Evolutionary conservation across 2,888 invertebrate genomes (phyloP).

Genomic region (Patella pellucida): DNA sequence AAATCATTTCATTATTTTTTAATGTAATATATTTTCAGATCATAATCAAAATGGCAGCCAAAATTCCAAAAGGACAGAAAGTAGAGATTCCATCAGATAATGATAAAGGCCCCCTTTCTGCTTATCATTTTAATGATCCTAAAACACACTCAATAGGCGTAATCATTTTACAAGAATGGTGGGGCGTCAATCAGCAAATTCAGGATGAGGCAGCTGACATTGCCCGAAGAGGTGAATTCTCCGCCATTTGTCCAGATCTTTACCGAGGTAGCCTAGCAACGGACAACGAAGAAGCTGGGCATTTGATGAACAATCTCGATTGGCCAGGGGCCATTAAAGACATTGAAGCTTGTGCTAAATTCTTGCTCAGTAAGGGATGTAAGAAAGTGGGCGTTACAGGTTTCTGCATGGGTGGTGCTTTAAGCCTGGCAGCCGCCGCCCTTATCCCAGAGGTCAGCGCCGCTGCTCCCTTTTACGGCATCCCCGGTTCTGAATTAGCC

Average conservation of each 20-base stretch:
- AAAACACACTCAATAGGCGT: slow-evolving; percentile 37
- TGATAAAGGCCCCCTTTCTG: background rate
- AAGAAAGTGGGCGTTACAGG: slow-evolving; percentile 65
- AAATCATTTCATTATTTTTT: too few relatives aligned
- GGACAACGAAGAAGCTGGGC: slow-evolving; percentile 61
- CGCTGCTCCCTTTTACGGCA: slow-evolving; percentile 65
- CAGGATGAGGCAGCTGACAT: slow-evolving; percentile 47
- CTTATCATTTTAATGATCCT: background rate
- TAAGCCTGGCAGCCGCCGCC: slow-evolving; percentile 55
- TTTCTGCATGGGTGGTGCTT: slow-evolving; percentile 68
- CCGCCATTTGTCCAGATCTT: slow-evolving; percentile 60
- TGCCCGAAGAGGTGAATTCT: slow-evolving; percentile 44
- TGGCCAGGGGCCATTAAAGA: slow-evolving; percentile 63
- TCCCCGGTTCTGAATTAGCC: slow-evolving; percentile 48
- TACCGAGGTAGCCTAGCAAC: slow-evolving; percentile 60
- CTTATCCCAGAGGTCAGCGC: slow-evolving; percentile 55
- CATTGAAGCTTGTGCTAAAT: slow-evolving; percentile 55
- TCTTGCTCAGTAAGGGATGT: slow-evolving; percentile 51
- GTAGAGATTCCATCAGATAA: background rate
- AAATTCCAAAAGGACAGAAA: background rate
- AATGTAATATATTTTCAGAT: too few relatives aligned
- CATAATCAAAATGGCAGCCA: background rate
- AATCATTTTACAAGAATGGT: slow-evolving; percentile 60
- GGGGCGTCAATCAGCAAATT: slow-evolving; percentile 64
- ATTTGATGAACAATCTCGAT: slow-evolving; percentile 59